Base-by-base conservation (phyloP, 2,888 invertebrate species). In the Drosophila paranaensis region DNA sequence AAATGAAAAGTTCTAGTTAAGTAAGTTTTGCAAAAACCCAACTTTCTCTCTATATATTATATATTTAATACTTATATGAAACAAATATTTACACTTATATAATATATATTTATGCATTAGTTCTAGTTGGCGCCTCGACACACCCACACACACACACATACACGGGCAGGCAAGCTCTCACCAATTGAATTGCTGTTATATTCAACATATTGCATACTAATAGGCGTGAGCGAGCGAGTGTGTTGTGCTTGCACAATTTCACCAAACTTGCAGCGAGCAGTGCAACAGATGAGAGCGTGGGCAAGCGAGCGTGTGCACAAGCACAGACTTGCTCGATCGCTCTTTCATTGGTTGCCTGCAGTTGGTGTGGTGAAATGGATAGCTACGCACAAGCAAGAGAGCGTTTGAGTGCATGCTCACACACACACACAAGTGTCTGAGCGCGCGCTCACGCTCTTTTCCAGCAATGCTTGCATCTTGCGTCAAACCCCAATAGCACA, bases 81-180 rank as follows among this genome's bases (percentile, higher is more conserved):
- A 65, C 39, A 60, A 63, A 68, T 72, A 58, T 48, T 58, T 61
- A 61, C 45, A 54, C 54, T 54, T 39, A 45, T 40, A 39, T 25
- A 25, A 66, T 39, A 60, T 68, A 33, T 71, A 56, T 56, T 56
- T 56, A 71, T 71, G 56, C 53, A 71, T 77, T 68, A 74, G 74
- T 56, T 64, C 27, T 79, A 74, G 48, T 57, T 51, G 63, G 54
- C 54, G 63, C 54, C 73, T 66, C 54, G 8, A 40, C 37, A n/a
- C 40, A 27, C 9, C 16, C 13, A 27, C 53, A 25, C 20, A 25
- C 51, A 14, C 14, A n/a, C 14, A 37, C 14, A 14, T 16, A 35
- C 50, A 20, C 51, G 6, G 11, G 20, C 27, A 54, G 0, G 4
- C 54, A 11, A 10, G 25, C 25, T n/a, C 53, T n/a, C 13, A 2